These are phyloP conservation scores for Polia nebulosa DNA, from an alignment of 2,888 invertebrate genomes.

Conservation along the genomic window DNA sequence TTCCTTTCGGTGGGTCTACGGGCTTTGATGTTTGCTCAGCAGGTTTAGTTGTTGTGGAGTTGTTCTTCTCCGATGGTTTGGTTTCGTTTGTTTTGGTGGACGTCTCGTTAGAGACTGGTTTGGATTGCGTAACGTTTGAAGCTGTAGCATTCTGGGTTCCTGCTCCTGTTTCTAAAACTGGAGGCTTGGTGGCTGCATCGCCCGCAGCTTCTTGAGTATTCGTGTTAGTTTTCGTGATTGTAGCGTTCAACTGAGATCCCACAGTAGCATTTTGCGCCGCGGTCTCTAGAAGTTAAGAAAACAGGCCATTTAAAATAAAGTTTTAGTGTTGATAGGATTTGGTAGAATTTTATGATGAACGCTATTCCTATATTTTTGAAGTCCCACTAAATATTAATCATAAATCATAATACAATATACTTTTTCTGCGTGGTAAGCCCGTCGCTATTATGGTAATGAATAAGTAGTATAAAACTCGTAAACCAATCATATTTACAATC, in stretches of 20 bases:
- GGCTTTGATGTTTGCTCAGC: conserved; percentile 20
- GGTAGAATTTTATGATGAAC: too few species aligned
- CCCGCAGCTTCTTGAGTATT: neutral
- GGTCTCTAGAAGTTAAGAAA: conserved; percentile 31
- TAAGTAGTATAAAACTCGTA: conserved; percentile 11
- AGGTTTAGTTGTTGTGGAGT: conserved; percentile 42
- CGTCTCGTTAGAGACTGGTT: conserved; percentile 22
- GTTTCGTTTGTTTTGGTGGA: conserved; percentile 21
- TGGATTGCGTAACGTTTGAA: conserved; percentile 11
- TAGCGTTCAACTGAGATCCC: neutral
- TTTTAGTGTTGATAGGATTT: neutral
- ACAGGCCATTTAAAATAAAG: neutral
- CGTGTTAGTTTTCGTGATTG: neutral
- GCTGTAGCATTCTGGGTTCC: conserved; percentile 10
- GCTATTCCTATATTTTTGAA: too few species aligned
- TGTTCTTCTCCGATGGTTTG: conserved; percentile 37
- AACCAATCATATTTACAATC: conserved; percentile 9
- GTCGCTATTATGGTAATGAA: neutral
- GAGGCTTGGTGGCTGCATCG: neutral
- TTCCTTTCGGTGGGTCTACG: conserved; percentile 31
- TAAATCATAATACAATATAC: neutral
- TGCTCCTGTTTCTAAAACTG: too few species aligned
- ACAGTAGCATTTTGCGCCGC: neutral
- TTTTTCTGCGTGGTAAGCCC: neutral
- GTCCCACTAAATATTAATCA: too few species aligned